Evolutionary conservation across 2,888 invertebrate species (phyloP), one percentile per base, ranked within the genome.

Genomic region (Nemotelus pantherinus): DNA sequence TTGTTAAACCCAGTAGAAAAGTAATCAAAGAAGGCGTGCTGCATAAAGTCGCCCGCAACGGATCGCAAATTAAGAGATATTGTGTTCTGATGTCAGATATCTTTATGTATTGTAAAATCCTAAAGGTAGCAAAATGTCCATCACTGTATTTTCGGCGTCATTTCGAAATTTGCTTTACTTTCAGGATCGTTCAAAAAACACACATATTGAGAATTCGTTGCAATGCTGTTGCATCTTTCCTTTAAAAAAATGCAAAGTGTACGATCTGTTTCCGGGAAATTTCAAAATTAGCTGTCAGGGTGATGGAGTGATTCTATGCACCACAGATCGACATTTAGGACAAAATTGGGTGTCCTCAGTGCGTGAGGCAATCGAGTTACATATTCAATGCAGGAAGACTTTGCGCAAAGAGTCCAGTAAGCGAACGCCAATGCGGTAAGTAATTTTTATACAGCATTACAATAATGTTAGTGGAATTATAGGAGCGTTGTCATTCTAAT

Each of bases 21-120:
- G 88, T 94, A 67, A 89, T 93, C 76, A 93, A 92, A 83, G 92
- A 93, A 84, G 92, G 92, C 9, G 84, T 89, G 55, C 85, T 92
- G 1, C 88, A 89, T 83, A 89, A 92, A 87, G 90, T 92, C 57
- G 88, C 88, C 0, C 85, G 88, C 57, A 87, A 86, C 80, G 88
- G 88, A 3, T 85, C 86, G 76, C 85, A 85, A 83, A 87, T 90
- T 77, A 90, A 90, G 81, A 86, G 93, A 5, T 92, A 93, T 83
- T 91, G 93, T 80, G 89, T 93, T 80, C 88, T 94, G 25, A 90
- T 93, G 86, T 93, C 90, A 25, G 94, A 94, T 83, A 91, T 93
- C 82, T 88, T 94, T 64, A 88, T 94, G 84, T 93, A 93, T 83
- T 93, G 93, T 82, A 94, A 93, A 87, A 88, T 91, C 72, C 86